phyloP scores from a whole-genome alignment of 2,888 invertebrate species.

The Papilio demoleus region DNA sequence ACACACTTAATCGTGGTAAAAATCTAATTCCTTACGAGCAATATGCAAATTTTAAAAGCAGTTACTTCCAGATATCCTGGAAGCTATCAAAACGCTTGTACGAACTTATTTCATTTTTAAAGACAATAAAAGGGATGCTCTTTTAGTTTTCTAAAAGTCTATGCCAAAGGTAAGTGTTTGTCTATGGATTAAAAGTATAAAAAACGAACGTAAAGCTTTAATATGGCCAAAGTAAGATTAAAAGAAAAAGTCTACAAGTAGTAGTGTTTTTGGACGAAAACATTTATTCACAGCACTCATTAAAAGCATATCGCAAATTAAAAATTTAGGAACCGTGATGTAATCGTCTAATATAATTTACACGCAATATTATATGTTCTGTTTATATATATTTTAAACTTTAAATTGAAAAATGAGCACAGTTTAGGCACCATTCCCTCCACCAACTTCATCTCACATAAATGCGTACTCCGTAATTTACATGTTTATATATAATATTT shows the following conservation, averaged over 20 bases:
- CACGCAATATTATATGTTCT: neutral
- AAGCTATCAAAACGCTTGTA: no score
- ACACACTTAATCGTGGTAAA: no score
- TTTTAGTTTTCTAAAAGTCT: no score
- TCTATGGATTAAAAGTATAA: neutral
- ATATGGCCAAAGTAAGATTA: neutral
- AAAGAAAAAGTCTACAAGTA: neutral
- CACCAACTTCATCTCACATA: neutral
- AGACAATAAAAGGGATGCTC: no score
- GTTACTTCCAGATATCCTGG: no score
- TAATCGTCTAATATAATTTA: neutral
- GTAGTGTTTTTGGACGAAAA: neutral
- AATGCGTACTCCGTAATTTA: slow-evolving; percentile 6
- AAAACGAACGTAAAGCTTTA: neutral
- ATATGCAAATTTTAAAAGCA: no score
- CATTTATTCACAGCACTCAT: neutral
- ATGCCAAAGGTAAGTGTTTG: slow-evolving; percentile 1
- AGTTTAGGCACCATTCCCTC: slow-evolving; percentile 17
- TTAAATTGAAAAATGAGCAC: neutral
- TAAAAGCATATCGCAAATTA: neutral
- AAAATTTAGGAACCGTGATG: slow-evolving; percentile 13
- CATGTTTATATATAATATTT: neutral
- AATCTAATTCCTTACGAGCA: no score
- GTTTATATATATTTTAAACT: neutral
- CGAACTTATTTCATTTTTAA: no score